Base-by-base conservation (phyloP, 2,113 vertebrate species). In the Xyrauchen texanus region DNA sequence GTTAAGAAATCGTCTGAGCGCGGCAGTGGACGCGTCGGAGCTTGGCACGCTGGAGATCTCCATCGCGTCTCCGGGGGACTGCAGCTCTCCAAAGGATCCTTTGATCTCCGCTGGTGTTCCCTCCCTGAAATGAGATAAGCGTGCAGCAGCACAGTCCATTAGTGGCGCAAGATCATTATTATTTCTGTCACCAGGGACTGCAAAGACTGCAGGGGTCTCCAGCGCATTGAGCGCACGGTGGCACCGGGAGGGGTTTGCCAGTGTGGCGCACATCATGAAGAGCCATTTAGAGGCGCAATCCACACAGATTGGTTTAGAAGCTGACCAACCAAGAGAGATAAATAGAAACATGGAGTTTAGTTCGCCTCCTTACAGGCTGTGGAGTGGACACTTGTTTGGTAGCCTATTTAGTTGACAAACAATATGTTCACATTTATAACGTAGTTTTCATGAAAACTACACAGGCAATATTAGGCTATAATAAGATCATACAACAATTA, bases 31-130 rank as follows among this genome's bases (percentile, higher is more conserved):
- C 11, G 16, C 80, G n/a, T 15, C 44, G 3, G 46, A 71, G n/a
- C 16, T 70, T 2, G 76, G 78, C 16, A 76, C 77, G 16, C n/a
- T 78, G 76, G 88, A 84, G 82, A 86, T 90, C 51, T 91, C 89
- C 92, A 93, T 94, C 68, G 81, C 81, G 78, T 86, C 86, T 85
- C 85, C 83, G 61, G 80, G 86, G 83, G 8, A 70, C 49, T 15
- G 63, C 78, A 34, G n/a, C 57, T 81, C 66, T 72, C 57, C 71
- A 78, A 49, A 60, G 5, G 49, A 51, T 65, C 49, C 61, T 61
- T 72, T 10, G 15, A 68, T 55, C 34, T 53, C 71, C 8, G 46
- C 10, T 57, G 15, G 65, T 61, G 55, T 82, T 77, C 61, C 15
- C 57, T 80, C 77, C 73, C 4, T 66, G 63, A 68, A 67, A 69